Conservation (phyloP, 2,797 vertebrate genomes). For the Chaetodon trifasciatus region DNA sequence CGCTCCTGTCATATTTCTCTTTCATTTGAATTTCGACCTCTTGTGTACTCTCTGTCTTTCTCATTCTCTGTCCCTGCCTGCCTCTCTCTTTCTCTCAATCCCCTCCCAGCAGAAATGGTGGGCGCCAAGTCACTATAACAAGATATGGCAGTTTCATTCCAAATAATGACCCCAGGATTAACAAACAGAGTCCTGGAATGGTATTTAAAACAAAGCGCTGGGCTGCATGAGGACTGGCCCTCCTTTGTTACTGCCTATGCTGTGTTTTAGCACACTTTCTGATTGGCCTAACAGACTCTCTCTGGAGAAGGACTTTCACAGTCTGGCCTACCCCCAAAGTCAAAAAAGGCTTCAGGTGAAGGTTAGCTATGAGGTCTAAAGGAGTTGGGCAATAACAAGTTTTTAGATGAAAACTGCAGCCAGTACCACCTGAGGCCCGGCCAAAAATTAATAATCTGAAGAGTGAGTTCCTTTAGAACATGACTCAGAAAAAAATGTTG, state of each 20-base stretch:
- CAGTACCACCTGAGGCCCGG: constrained; percentile 23
- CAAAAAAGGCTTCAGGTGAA: constrained; percentile 47
- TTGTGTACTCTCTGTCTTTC: constrained; percentile 72
- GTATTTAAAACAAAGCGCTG: constrained; percentile 73
- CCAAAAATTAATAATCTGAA: constrained; percentile 33
- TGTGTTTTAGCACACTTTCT: constrained; percentile 51
- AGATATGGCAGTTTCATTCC: constrained; percentile 80
- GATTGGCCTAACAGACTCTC: constrained; percentile 70
- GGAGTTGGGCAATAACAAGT: constrained; percentile 29
- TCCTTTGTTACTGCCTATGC: constrained; percentile 60
- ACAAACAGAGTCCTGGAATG: constrained; percentile 74
- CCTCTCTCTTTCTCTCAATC: constrained; percentile 44
- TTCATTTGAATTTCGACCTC: constrained; percentile 70
- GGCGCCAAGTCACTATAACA: constrained; percentile 78
- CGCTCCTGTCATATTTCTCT: constrained; percentile 72
- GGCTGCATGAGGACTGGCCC: constrained; percentile 43
- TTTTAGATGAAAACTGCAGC: constrained; percentile 37
- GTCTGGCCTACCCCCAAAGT: constrained; percentile 38
- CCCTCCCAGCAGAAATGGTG: constrained; percentile 61
- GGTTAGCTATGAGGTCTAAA: constrained; percentile 37
- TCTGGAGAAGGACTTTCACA: constrained; percentile 54
- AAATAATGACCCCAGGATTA: constrained; percentile 79
- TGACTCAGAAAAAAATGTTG: constrained; percentile 20
- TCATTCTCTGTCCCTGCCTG: constrained; percentile 59
- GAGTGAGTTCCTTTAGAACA: constrained; percentile 25